Evolutionary conservation across 2,113 vertebrate species (phyloP), one percentile per base, ranked within the genome.

Genomic region (Sphaerodactylus townsendi): DNA sequence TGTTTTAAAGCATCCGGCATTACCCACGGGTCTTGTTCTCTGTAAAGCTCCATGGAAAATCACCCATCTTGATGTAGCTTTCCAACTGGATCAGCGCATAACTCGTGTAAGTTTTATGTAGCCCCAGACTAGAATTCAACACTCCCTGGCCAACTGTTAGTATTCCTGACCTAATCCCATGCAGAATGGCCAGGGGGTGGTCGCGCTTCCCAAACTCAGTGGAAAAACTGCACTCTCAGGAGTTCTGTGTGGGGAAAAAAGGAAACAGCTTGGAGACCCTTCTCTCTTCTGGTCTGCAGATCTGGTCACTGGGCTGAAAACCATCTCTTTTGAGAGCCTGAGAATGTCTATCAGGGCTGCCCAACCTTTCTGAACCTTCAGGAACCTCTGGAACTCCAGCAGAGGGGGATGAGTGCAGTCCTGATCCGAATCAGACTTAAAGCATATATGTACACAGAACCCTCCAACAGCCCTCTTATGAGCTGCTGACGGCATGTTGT

Each of bases 91-190:
- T 82, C 46, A n/a, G 73, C 33, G 4, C 35, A 37, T 15, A 21
- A 13, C 66, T 50, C 33, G 68, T 13, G 14, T n/a, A 76, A 62
- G 15, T 33, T 66, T 9, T 50, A 37, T 41, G 70, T 33, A 23
- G 50, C 65, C 39, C 19, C 30, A 13, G 66, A 75, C 66, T 62
- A 78, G 21, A 62, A 84, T 71, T 46, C 74, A 44, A 62, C 37
- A 30, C 37, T 68, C 66, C 30, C 65, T 84, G 62, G 50, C 83
- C 83, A 84, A 75, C 66, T 84, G 66, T 19, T 77, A 77, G 39
- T 79, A 82, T 35, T 2, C 78, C 28, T 70, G 30, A 9, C 71
- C 48, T 71, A 35, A 13, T 65, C n/a, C n/a, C 77, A 2, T n/a
- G 10, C 56, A n/a, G 6, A 48, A 37, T 2, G 14, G 56, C 66